Conservation (phyloP, 2,113 vertebrate species). For the Furnarius figulus region DNA sequence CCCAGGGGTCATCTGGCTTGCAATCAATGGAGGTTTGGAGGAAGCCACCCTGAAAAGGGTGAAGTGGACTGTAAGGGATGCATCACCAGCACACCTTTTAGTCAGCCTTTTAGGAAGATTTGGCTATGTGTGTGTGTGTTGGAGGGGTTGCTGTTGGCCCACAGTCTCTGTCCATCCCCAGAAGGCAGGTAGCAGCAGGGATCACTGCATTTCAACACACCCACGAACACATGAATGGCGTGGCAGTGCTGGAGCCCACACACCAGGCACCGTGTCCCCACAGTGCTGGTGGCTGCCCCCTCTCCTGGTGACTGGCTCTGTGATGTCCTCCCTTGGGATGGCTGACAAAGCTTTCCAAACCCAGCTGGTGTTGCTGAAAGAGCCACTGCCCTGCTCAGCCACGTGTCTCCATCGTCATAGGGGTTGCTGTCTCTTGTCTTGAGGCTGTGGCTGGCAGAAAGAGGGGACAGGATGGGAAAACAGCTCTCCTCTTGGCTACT, state of each 20-base stretch:
- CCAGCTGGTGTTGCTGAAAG: neutral
- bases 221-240: rapidly evolving
- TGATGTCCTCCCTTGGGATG: rapidly evolving
- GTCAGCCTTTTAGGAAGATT: neutral
- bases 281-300: too few species aligned
- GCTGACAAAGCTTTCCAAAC: neutral
- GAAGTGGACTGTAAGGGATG: neutral
- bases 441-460: neutral
- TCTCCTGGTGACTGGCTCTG: neutral
- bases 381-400: neutral
- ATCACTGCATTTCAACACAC: neutral
- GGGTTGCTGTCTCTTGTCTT: neutral
- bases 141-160: neutral
- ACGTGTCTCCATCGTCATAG: rapidly evolving
- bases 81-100: neutral
- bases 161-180: neutral
- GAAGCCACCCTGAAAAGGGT: neutral
- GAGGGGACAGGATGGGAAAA: neutral
- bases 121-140: neutral
- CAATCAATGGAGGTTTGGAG: neutral
- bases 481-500: neutral
- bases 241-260: neutral
- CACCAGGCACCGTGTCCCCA: rapidly evolving
- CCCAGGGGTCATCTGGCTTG: neutral
- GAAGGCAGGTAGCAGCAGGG: neutral